Evolutionary conservation across 2,113 vertebrate genomes (phyloP).

Genomic region (Hippoglossus stenolepis): DNA sequence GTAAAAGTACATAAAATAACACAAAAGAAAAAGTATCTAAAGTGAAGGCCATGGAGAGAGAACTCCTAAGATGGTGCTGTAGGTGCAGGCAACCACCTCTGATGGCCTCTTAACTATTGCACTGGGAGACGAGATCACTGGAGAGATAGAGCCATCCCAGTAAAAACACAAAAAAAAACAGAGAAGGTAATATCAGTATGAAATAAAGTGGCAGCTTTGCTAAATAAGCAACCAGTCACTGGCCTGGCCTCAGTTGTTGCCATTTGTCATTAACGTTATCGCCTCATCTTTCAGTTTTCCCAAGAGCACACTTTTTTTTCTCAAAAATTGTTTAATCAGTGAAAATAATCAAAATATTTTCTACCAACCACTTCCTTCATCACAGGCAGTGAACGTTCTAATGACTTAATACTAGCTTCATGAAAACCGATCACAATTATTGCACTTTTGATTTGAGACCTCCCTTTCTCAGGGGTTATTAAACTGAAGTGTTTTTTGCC

Average conservation of each 20-base stretch:
- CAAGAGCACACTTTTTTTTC: slow-evolving; percentile 6
- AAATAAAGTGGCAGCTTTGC: slow-evolving; percentile 36
- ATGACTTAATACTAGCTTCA: slow-evolving; percentile 61
- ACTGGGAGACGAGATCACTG: too few species aligned
- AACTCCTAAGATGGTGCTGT: too few species aligned
- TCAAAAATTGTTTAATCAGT: slow-evolving; percentile 35
- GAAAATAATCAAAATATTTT: slow-evolving; percentile 32
- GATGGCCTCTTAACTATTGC: too few species aligned
- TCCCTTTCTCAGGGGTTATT: slow-evolving; percentile 63
- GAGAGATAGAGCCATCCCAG: too few species aligned
- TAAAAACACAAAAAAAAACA: slow-evolving; percentile 19
- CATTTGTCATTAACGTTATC: slow-evolving; percentile 35
- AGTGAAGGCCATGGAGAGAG: too few species aligned
- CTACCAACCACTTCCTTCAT: slow-evolving; percentile 18
- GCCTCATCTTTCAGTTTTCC: slow-evolving; percentile 33
- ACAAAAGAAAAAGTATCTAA: too few species aligned
- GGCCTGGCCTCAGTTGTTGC: slow-evolving; percentile 34
- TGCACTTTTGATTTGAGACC: slow-evolving; percentile 58
- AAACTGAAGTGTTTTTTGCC: slow-evolving; percentile 68
- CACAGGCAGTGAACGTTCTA: slow-evolving; percentile 43
- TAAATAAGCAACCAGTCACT: slow-evolving; percentile 27
- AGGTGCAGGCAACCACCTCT: too few species aligned
- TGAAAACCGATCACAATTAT: slow-evolving; percentile 60
- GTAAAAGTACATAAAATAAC: too few species aligned
- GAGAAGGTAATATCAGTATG: slow-evolving; percentile 17